A percentile compares a stretch with the other conserved stretches of the same genome.
Evolutionary conservation across 2,888 invertebrate species (phyloP).

Genomic region (Caenorhabditis zanzibari): DNA sequence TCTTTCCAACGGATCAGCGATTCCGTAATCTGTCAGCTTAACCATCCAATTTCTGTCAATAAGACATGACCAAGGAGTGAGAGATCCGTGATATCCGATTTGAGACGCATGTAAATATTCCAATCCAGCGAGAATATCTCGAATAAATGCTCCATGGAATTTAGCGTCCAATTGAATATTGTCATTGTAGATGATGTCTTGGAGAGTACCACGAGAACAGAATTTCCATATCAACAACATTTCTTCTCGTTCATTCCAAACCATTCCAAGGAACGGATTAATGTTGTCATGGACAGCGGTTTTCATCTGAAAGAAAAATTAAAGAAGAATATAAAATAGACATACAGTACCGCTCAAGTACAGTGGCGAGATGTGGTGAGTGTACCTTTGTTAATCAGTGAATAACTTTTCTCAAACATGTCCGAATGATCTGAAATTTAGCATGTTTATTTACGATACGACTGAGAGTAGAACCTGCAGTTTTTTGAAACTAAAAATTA

Average conservation of each 20-base stretch:
- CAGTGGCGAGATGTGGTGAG: too few species aligned
- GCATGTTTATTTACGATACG: too few species aligned
- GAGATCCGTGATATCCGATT: conserved; percentile 75
- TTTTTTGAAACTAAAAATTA: too few species aligned
- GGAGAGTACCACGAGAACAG: conserved; percentile 76
- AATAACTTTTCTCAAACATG: too few species aligned
- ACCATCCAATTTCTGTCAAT: conserved; percentile 79
- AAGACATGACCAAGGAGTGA: conserved; percentile 76
- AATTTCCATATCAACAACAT: conserved; percentile 82
- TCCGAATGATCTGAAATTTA: too few species aligned
- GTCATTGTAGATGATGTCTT: conserved; percentile 77
- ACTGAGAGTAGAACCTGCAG: too few species aligned
- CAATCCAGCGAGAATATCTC: conserved; percentile 75
- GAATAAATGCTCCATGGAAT: conserved; percentile 76
- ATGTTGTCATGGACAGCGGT: conserved; percentile 97
- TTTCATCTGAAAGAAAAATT: conserved; percentile 86
- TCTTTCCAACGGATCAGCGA: conserved; percentile 81
- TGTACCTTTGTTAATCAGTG: too few species aligned
- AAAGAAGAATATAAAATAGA: too few species aligned
- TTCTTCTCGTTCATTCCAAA: conserved; percentile 82
- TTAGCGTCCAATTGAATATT: conserved; percentile 70
- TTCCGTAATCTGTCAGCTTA: conserved; percentile 76
- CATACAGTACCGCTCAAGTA: too few species aligned
- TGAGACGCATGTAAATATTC: conserved; percentile 76
- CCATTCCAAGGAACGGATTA: conserved; percentile 94